A percentile compares a stretch with the other conserved stretches of the same genome.
Evolutionary conservation across 1,140 invertebrate species (phyloP).

Genomic region (Cydia splendana): DNA sequence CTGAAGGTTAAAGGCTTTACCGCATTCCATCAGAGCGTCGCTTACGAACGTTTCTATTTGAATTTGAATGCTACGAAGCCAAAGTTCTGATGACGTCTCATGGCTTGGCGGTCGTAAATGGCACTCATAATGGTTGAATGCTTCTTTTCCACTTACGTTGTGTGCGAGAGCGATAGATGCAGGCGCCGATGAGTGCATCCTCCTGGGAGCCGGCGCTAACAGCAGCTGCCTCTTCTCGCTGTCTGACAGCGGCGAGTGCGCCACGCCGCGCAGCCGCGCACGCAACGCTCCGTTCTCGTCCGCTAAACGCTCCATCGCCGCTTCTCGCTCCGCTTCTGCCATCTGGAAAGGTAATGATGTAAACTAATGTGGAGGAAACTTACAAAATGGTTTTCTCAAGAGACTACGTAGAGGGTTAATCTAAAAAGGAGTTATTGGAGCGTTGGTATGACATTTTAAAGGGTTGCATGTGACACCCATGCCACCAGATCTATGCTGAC

Average conservation of each 20-base stretch:
- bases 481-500: too few relatives aligned
- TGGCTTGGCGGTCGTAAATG: too few relatives aligned
- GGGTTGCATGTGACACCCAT: too few relatives aligned
- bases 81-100: too few relatives aligned
- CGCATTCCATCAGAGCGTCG: too few relatives aligned
- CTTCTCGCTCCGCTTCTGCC: slow-evolving; percentile 79
- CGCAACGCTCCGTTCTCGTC: slow-evolving; percentile 88
- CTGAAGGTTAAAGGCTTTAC: too few relatives aligned
- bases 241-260: slow-evolving; percentile 89
- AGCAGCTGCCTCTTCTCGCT: slow-evolving; percentile 89
- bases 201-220: slow-evolving; percentile 83
- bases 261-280: slow-evolving; percentile 86
- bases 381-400: background rate
- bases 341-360: slow-evolving; percentile 39
- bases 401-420: background rate
- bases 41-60: too few relatives aligned
- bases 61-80: too few relatives aligned
- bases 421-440: slow-evolving; percentile 20
- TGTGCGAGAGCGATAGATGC: slow-evolving; percentile 72
- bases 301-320: slow-evolving; percentile 82
- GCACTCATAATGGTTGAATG: too few relatives aligned
- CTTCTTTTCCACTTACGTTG: slow-evolving; percentile 48
- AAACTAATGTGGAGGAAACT: background rate
- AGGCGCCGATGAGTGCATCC: slow-evolving; percentile 78
- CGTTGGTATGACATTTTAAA: too few relatives aligned